Evolutionary conservation across 2,888 invertebrate species (phyloP), one percentile per base, ranked within the genome.

Genomic region (Ferrisia virgata): DNA sequence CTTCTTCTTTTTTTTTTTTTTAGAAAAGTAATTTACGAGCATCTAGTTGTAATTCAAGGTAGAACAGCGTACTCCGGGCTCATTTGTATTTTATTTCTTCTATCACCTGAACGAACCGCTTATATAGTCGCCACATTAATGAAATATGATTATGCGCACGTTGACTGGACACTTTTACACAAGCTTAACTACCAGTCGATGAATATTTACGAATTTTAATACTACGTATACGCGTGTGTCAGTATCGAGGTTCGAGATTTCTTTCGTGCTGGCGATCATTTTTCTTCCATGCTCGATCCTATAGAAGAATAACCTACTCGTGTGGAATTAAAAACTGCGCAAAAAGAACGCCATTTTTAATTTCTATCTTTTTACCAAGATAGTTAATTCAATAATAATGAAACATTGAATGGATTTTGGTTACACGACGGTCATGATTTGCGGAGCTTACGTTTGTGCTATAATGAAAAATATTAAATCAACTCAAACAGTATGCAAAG

Each of bases 191-290:
- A 33, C 72, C 31, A 33, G 72, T 72, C 72, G 72, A 72, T 72
- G 25, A 72, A 72, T 72, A 72, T 72, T 72, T 72, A 72, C 72
- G 33, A 72, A 72, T 72, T 64, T 31, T 64, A 64, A 64, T 64
- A 64, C 13, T n/a, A n/a, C n/a, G n/a, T n/a, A n/a, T n/a, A 5
- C 47, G 47, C 18, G 47, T 47, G 47, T 47, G n/a, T n/a, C n/a
- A 39, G 11, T 39, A 28, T 64, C 58, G 58, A 64, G 53, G 22
- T 53, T 53, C 58, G 28, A 31, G 64, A 64, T 64, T 64, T 64
- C 15, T 64, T 31, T 3, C 1, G n/a, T 5, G 43, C 3, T 9
- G 43, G 43, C 43, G 18, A 47, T 47, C n/a, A 47, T 47, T 47
- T 47, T 47, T 47, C n/a, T 18, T 18, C 18, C 3, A 0, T 47